Conservation (phyloP, 2,888 invertebrate genomes). For the Mongoloraphidia duomilia region DNA sequence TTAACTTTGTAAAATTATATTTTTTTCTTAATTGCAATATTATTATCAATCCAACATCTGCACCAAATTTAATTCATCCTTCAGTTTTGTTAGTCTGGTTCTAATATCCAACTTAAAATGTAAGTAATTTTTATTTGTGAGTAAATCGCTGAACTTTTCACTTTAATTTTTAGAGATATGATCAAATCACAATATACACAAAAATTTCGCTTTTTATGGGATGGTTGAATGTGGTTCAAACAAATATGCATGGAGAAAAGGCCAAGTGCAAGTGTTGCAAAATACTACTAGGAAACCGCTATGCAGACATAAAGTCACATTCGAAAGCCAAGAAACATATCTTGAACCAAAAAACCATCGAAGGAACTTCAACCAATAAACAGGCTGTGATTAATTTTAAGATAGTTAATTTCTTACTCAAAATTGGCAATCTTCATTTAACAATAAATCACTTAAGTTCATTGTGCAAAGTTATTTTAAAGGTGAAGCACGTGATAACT, state of each 20-base stretch:
- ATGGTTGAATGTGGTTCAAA: neutral
- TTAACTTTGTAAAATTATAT: no score
- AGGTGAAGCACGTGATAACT: conserved; percentile 8
- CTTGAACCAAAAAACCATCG: neutral
- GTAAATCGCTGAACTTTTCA: no score
- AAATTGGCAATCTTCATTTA: conserved; percentile 6
- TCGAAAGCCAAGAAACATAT: conserved; percentile 6
- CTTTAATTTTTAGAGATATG: no score
- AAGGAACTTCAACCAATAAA: neutral
- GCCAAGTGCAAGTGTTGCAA: conserved; percentile 9
- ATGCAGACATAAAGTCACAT: conserved; percentile 6
- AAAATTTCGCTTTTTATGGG: neutral
- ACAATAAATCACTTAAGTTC: conserved; percentile 6
- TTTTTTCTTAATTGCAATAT: no score
- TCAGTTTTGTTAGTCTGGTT: no score
- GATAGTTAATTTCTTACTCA: no score
- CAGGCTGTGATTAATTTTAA: no score
- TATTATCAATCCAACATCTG: no score
- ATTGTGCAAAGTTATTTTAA: conserved; percentile 9
- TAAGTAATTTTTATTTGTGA: no score
- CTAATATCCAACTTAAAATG: no score
- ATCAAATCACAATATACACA: no score
- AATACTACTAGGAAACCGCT: neutral
- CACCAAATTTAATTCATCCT: no score
- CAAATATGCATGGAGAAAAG: conserved; percentile 2